Evolutionary conservation across 1,140 invertebrate species (phyloP).

Genomic region (Palaemon carinicauda): DNA sequence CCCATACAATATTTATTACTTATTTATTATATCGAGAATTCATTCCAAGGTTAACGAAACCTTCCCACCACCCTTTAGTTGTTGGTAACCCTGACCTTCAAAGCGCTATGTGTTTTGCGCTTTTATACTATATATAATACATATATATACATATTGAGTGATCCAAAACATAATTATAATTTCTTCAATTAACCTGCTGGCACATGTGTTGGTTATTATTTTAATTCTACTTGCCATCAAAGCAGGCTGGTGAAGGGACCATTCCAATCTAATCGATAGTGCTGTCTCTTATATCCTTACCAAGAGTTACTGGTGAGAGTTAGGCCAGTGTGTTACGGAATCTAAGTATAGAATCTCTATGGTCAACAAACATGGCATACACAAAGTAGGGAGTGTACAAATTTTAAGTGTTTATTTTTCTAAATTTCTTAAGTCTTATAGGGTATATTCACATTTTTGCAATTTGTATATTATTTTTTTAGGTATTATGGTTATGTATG

Average conservation of each 20-base stretch:
- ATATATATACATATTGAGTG: background rate
- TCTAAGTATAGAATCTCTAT: slow-evolving; percentile 32
- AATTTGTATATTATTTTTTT: background rate
- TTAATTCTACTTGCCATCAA: slow-evolving; percentile 29
- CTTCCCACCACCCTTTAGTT: background rate
- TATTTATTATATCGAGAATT: too few species aligned
- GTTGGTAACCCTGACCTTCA: background rate
- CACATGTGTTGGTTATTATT: slow-evolving; percentile 5
- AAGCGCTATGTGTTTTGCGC: background rate
- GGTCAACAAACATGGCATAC: slow-evolving; percentile 44
- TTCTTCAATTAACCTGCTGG: slow-evolving; percentile 29
- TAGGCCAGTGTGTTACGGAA: background rate
- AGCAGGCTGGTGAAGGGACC: slow-evolving; percentile 50
- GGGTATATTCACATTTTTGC: background rate
- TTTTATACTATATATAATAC: slow-evolving; percentile 10
- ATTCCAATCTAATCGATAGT: slow-evolving; percentile 47
- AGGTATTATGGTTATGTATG: background rate
- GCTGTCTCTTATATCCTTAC: slow-evolving; percentile 39
- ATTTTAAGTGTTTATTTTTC: slow-evolving; percentile 47
- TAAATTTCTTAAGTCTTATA: slow-evolving; percentile 39
- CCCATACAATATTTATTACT: too few species aligned
- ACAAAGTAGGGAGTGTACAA: slow-evolving; percentile 39
- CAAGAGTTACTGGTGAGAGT: slow-evolving; percentile 17
- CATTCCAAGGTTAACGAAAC: too few species aligned
- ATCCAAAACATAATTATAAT: background rate